Evolutionary conservation across 1,140 invertebrate species (phyloP).

Genomic region (Panagrolaimus sp.): DNA sequence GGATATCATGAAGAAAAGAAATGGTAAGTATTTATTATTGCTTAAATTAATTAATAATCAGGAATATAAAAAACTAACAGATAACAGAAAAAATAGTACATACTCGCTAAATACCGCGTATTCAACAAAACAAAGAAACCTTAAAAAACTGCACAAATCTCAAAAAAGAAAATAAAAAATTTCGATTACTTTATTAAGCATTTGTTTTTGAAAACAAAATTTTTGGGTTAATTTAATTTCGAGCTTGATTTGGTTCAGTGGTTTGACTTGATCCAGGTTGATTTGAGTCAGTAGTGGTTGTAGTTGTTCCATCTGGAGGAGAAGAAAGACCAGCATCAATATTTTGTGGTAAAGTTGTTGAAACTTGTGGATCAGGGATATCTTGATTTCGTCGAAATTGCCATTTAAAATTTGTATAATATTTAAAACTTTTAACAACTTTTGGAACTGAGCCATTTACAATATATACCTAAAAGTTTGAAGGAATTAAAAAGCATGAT

Average conservation of each 20-base stretch:
- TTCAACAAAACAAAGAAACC: background rate
- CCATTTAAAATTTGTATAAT: conserved; percentile 31
- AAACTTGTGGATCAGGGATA: background rate
- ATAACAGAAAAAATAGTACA: too few relatives aligned
- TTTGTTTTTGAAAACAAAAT: too few relatives aligned
- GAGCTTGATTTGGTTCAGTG: background rate
- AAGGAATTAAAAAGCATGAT: background rate
- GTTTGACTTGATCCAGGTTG: background rate
- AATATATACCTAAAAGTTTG: conserved; percentile 29
- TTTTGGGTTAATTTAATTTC: background rate
- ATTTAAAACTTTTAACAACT: conserved; percentile 32
- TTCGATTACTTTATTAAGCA: too few relatives aligned
- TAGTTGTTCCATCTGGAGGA: background rate
- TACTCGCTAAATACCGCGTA: background rate
- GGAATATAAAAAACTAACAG: too few relatives aligned
- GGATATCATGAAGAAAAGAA: conserved; percentile 46
- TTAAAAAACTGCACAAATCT: background rate
- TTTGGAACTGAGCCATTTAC: conserved; percentile 26
- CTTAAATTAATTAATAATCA: too few relatives aligned
- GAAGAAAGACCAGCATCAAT: background rate
- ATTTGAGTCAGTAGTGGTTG: background rate
- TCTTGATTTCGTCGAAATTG: conserved; percentile 26
- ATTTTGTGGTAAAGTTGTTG: background rate
- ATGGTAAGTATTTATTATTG: conserved; percentile 37
- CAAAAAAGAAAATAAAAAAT: background rate